A percentile compares a stretch with the other conserved stretches of the same genome.
These are phyloP conservation scores for Dysmachus trigonus DNA, from an alignment of 2,888 invertebrate species.

Conservation along the genomic window DNA sequence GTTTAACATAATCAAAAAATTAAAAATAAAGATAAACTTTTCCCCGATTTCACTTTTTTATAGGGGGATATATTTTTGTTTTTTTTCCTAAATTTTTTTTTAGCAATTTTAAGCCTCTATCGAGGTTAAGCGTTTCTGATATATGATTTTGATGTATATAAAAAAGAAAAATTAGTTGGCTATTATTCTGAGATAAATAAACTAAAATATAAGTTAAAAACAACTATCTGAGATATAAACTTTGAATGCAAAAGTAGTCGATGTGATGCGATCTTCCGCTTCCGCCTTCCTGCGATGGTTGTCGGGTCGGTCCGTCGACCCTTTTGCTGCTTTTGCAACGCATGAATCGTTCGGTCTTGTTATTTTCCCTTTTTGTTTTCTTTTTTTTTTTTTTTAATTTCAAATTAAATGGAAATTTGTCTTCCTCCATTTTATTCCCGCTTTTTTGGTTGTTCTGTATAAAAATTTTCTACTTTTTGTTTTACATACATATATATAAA, in stretches of 20 bases:
- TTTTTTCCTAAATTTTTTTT: too few species aligned
- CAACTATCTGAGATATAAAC: too few species aligned
- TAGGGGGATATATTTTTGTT: too few species aligned
- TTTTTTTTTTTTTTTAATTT: neutral
- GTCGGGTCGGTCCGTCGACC: neutral
- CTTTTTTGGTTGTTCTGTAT: neutral
- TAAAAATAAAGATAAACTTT: too few species aligned
- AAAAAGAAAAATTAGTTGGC: too few species aligned
- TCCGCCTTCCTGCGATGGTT: neutral
- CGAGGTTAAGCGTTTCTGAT: too few species aligned
- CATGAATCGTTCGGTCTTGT: constrained; percentile 13
- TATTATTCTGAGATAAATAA: too few species aligned
- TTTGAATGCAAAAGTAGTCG: neutral
- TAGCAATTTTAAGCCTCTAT: too few species aligned
- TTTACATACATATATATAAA: too few species aligned
- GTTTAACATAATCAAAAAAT: neutral
- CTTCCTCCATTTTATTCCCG: neutral
- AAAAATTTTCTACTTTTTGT: neutral
- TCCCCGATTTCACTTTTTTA: too few species aligned
- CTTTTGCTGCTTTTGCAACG: neutral
- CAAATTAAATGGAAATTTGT: neutral
- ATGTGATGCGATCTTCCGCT: neutral
- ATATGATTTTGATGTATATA: too few species aligned
- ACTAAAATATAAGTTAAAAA: too few species aligned
- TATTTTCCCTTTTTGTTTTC: neutral